Evolutionary conservation across 1,140 invertebrate species (phyloP), one percentile per base, ranked within the genome.

Genomic region (Lepidotrigona ventralis): DNA sequence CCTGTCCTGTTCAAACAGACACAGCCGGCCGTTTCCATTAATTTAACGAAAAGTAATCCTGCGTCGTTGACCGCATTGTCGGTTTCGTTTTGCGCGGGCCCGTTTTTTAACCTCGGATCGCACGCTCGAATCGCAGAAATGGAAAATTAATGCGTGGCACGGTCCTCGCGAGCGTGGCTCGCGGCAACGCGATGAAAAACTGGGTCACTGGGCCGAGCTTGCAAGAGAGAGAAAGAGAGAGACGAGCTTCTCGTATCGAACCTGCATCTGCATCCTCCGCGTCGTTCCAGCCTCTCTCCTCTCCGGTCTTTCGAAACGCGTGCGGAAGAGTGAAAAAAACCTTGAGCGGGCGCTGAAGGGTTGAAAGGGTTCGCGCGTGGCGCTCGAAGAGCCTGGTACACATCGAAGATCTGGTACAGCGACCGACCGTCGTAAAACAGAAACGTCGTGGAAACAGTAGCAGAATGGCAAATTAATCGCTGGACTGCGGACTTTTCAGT

Each of bases 181-280:
- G 83, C 77, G 79, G 84, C 60, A 79, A 26, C 72, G 29, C 74
- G 72, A 15, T 58, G 79, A 70, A 79, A 85, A 92, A 91, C 76
- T 90, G 19, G 90, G 91, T 91, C 86, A 90, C 71, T 83, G 83
- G 90, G 91, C 75, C 88, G 89, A 88, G 91, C 90, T 82, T 83
- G 60, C 29, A 39, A 63, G 5, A 26, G 26, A 63, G 63, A 53
- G 39, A 39, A 3, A 39, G 39, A 39, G 39, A 39, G 39, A 39
- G 39, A 8, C 39, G 39, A 80, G 73, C 72, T 46, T 46, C 77
- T 68, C 82, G 79, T 85, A 86, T 87, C 69, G 86, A 85, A 84
- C 85, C 56, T 88, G 87, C 87, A 88, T 85, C 87, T 82, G 86
- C 75, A 85, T 84, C 85, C 39, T 84, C 85, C 39, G 39, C 39